Base-by-base conservation (phyloP, 2,113 vertebrate species). In the Plotosus lineatus region DNA sequence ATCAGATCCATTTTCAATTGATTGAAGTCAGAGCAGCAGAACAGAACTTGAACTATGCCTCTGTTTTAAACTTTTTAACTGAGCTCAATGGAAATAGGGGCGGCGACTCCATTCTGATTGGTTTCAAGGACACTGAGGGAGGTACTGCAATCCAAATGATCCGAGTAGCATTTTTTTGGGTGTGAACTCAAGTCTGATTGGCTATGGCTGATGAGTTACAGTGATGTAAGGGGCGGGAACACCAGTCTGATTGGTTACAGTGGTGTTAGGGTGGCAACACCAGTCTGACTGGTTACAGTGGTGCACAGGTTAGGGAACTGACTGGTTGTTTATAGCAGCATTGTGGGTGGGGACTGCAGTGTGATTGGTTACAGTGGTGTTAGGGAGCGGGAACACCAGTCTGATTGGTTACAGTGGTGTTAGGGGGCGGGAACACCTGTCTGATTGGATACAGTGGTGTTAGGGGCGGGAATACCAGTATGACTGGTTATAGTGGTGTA, bases 1-100 rank as follows among this genome's bases (percentile, higher is more conserved):
- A 73, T 51, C 48, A 33, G 51, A 73, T 73, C 46, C 46, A 51
- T 73, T 73, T 72, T 72, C 31, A 17, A 73, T 73, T 73, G 69
- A 51, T 51, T 36, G 46, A 50, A 72, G 69, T 51, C 3, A 8
- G 14, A 72, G 50, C 8, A 8, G 40, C 23, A 72, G 17, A 50
- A 71, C 1, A 72, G 26, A 50, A 21, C 15, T 12, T 17, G n/a
- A 71, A 6, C 42, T n/a, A 71, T 48, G 66, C 19, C 42, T 31
- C 48, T 15, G 1, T 71, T 71, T 28, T 31, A 33, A 72, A 3
- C 0, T 5, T 9, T 48, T 6, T 48, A 48, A 46, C 4, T 28
- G 42, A 26, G 26, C 26, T 17, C 12, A 48, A 4, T 17, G 46
- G 26, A 3, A 33, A 14, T 28, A 26, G 11, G n/a, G 56, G 12